A percentile compares a stretch with the other conserved stretches of the same genome.
Evolutionary conservation across 2,888 invertebrate genomes (phyloP).

Genomic region (Octonoba sinensis): DNA sequence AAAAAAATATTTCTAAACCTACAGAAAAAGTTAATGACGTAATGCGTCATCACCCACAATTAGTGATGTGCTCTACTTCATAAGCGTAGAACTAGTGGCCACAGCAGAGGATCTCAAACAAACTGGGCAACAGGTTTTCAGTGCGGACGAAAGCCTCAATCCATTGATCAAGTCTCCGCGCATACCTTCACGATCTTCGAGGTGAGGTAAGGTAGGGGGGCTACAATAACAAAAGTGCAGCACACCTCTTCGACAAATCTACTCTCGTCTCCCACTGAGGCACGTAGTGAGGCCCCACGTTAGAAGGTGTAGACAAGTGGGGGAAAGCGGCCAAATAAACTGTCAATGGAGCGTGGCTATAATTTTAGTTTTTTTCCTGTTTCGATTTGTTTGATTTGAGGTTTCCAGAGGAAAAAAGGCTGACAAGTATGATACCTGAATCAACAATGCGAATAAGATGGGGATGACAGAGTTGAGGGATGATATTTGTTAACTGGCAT

Average conservation of each 20-base stretch:
- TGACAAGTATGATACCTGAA: slow-evolving; percentile 58
- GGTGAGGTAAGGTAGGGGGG: slow-evolving; percentile 14
- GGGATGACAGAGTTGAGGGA: slow-evolving; percentile 11
- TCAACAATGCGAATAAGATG: slow-evolving; percentile 43
- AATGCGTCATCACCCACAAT: too few species aligned
- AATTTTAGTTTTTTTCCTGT: slow-evolving; percentile 49
- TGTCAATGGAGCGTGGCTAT: slow-evolving; percentile 51
- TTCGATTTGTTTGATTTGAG: slow-evolving; percentile 19
- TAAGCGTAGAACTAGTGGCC: too few species aligned
- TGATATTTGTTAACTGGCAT: slow-evolving; percentile 26
- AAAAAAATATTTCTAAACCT: too few species aligned
- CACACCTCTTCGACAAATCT: slow-evolving; percentile 34
- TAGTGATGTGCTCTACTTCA: too few species aligned
- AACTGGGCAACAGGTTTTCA: too few species aligned
- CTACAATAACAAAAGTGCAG: slow-evolving; percentile 24
- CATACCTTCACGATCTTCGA: slow-evolving; percentile 24
- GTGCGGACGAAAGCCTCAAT: too few species aligned
- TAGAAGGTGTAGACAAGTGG: slow-evolving; percentile 54
- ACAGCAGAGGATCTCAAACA: too few species aligned
- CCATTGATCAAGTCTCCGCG: neutral
- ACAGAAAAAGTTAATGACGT: too few species aligned
- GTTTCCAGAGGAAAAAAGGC: slow-evolving; percentile 25
- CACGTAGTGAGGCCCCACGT: slow-evolving; percentile 10
- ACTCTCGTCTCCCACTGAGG: slow-evolving; percentile 15
- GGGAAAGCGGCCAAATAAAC: slow-evolving; percentile 46